Evolutionary conservation across 2,888 invertebrate genomes (phyloP).

Genomic region (Rhagonycha lutea): DNA sequence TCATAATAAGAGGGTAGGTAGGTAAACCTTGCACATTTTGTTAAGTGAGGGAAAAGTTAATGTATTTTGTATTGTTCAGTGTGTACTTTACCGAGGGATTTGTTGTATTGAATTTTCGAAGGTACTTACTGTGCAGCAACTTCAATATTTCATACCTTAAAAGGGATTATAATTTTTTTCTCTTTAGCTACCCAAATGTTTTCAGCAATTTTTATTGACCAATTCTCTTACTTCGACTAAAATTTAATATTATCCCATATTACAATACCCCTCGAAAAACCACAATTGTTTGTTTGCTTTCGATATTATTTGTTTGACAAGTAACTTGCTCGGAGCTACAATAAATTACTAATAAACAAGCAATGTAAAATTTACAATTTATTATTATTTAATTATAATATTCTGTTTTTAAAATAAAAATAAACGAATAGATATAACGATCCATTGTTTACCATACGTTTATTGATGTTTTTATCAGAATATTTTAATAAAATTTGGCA

Average conservation of each 20-base stretch:
- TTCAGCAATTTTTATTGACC: no score
- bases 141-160: neutral
- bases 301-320: neutral
- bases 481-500: neutral
- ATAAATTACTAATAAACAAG: neutral
- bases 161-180: neutral
- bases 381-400: neutral
- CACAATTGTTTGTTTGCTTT: neutral
- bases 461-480: neutral
- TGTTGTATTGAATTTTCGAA: neutral
- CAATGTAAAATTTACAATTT: neutral
- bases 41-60: neutral
- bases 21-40: neutral
- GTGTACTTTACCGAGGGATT: neutral
- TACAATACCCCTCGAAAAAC: neutral
- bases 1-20: neutral
- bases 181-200: no score
- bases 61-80: neutral
- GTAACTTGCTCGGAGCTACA: neutral
- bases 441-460: neutral
- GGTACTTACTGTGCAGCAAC: neutral
- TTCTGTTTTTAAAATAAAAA: neutral
- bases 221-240: no score
- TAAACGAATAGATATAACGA: neutral
- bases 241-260: no score